Evolutionary conservation across 2,113 vertebrate species (phyloP), one percentile per base, ranked within the genome.

Genomic region (Oryzias woworae): DNA sequence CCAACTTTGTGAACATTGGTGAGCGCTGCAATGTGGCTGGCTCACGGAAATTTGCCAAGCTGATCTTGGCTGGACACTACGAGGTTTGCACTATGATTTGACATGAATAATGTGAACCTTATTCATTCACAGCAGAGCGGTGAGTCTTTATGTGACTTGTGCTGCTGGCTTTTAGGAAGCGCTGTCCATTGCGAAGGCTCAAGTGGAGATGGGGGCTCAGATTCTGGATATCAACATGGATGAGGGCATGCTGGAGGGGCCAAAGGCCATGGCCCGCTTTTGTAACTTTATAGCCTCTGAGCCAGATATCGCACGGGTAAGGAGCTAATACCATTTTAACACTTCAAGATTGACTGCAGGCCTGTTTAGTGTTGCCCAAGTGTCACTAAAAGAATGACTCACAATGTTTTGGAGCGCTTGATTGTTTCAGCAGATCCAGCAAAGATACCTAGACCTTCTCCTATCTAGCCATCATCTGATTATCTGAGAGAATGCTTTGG

Each of bases 141-240:
- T 36, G 31, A 36, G 36, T 4, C 15, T 47, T 8, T 5, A 6
- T 17, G 16, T 3, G 4, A 18, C 16, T 1, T 17, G 45, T 18
- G 45, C 17, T 15, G 5, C 44, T 72, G 36, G 62, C 5, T 75
- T 74, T 23, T 55, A 99, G 97, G 97, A 97, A 77, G 97, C 96
- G 0, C 65, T 99, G 64, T 93, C 90, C 45, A 65, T 99, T 16
- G 97, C 97, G 45, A 99, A 95, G 82, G 43, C 85, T 6, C 97
- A 99, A 88, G 97, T 98, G 78, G 95, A 98, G 76, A 96, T 97
- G 95, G 97, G 97, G 16, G 97, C 97, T 43, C 97, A 99, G 87
- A 75, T 99, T 62, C 81, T 98, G 80, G 97, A 99, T 62, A 93
- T 99, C 71, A 99, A 98, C 88, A 96, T 99, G 97, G 97, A 99